Evolutionary conservation across 2,888 invertebrate species (phyloP).

Genomic region (Melanostoma scalare): DNA sequence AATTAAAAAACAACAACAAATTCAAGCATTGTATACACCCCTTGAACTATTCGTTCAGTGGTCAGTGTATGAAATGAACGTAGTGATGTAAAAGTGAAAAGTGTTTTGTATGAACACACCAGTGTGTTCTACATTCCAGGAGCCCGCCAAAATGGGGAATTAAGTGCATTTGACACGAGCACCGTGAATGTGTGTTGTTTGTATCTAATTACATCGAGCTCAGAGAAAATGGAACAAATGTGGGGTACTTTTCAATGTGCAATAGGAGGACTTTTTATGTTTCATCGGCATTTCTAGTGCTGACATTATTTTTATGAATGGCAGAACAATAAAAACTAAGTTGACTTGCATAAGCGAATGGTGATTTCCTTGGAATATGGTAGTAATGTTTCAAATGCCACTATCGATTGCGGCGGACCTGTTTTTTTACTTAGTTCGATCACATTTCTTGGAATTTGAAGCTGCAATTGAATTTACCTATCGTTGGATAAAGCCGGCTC

Average conservation of each 20-base stretch:
- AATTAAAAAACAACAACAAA: neutral
- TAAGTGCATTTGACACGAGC: constrained; percentile 61
- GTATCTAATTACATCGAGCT: constrained; percentile 59
- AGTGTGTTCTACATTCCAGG: constrained; percentile 43
- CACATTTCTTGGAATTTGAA: constrained; percentile 23
- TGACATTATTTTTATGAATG: constrained; percentile 55
- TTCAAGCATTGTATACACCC: neutral
- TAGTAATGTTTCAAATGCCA: constrained; percentile 18
- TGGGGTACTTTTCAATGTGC: neutral
- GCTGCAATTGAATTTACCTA: neutral
- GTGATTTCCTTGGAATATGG: constrained; percentile 14
- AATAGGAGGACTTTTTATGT: neutral
- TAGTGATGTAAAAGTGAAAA: no score
- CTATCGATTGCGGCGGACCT: constrained; percentile 29
- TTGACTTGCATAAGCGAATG: constrained; percentile 36
- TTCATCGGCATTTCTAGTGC: constrained; percentile 2
- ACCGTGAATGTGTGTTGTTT: constrained; percentile 32
- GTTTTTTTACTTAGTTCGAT: neutral
- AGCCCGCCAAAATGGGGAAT: constrained; percentile 54
- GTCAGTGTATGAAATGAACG: no score
- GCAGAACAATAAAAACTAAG: constrained; percentile 41
- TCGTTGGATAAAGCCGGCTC: no score
- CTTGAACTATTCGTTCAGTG: neutral
- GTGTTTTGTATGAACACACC: no score
- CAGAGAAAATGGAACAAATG: constrained; percentile 43